A percentile compares a stretch with the other conserved stretches of the same genome.
phyloP scores from a whole-genome alignment of 2,797 vertebrate genomes.

The Kryptolebias ocellatus region DNA sequence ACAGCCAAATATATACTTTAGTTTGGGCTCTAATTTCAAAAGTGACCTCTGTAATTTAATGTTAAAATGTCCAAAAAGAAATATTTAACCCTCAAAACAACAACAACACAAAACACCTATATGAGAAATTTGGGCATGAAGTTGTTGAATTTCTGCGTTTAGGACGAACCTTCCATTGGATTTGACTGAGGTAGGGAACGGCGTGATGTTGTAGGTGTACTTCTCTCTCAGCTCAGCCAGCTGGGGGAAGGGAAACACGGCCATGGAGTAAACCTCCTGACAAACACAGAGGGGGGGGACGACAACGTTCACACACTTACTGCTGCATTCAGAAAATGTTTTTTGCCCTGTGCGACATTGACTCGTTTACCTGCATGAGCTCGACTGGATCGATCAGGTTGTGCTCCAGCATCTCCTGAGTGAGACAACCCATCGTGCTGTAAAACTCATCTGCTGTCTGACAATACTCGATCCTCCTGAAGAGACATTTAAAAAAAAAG shows the following conservation, averaged over 20 bases:
- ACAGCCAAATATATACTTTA: too few species aligned
- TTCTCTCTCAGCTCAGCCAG: constrained; percentile 96
- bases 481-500: not conserved
- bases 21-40: too few species aligned
- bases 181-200: constrained; percentile 92
- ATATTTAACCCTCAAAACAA: not conserved
- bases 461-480: constrained; percentile 94
- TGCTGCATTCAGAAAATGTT: not conserved
- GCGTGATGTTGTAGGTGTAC: constrained; percentile 98
- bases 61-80: too few species aligned
- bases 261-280: constrained; percentile 96
- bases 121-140: too few species aligned
- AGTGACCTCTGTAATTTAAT: too few species aligned
- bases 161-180: constrained; percentile 77
- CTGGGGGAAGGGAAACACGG: constrained; percentile 96
- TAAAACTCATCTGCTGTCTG: constrained; percentile 97
- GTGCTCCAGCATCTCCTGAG: constrained; percentile 96
- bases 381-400: constrained; percentile 91
- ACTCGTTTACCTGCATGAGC: constrained; percentile 90
- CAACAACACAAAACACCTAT: too few species aligned
- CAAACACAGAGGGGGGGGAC: not conserved
- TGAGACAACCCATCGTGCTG: constrained; percentile 94
- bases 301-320: not conserved
- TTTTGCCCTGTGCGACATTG: not conserved
- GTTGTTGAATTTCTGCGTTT: not conserved